Percentiles rank a stretch among this genome's conserved stretches.
Evolutionary conservation across 2,113 vertebrate species (phyloP).

Genomic region (Lucifuga dentata): DNA sequence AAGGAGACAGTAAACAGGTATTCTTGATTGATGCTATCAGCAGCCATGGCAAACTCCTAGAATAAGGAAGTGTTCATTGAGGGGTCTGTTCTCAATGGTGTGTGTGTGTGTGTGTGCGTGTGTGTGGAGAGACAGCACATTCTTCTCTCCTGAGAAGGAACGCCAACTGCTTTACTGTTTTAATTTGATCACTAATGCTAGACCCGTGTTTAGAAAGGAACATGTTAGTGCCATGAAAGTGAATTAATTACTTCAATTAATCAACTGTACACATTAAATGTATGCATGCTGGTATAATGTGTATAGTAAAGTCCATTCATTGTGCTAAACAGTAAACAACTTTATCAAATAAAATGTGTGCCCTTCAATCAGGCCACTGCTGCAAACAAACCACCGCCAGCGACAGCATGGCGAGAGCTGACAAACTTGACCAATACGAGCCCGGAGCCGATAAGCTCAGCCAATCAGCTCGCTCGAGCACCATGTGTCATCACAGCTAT

Average conservation of each 20-base stretch:
- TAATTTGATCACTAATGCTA: background rate
- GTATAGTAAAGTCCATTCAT: no score
- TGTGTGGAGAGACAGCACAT: background rate
- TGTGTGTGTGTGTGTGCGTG: no score
- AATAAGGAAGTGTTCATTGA: constrained; percentile 11
- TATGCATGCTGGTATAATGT: no score
- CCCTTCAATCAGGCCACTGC: background rate
- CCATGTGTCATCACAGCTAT: constrained; percentile 23
- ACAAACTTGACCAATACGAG: background rate
- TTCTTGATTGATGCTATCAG: constrained; percentile 60
- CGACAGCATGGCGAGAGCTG: background rate
- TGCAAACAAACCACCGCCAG: background rate
- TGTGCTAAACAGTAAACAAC: no score
- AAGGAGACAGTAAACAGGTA: constrained; percentile 55
- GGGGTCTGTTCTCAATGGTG: constrained; percentile 33
- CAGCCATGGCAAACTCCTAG: constrained; percentile 1
- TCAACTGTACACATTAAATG: background rate
- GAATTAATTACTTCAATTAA: background rate
- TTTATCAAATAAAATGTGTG: background rate
- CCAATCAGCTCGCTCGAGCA: constrained; percentile 11
- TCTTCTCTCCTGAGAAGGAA: background rate
- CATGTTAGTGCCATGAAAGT: background rate
- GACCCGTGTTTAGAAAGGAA: background rate
- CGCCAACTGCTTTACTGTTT: background rate
- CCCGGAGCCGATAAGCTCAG: background rate